Conservation (phyloP, 2,113 vertebrate species). For the Nesogale talazaci region DNA sequence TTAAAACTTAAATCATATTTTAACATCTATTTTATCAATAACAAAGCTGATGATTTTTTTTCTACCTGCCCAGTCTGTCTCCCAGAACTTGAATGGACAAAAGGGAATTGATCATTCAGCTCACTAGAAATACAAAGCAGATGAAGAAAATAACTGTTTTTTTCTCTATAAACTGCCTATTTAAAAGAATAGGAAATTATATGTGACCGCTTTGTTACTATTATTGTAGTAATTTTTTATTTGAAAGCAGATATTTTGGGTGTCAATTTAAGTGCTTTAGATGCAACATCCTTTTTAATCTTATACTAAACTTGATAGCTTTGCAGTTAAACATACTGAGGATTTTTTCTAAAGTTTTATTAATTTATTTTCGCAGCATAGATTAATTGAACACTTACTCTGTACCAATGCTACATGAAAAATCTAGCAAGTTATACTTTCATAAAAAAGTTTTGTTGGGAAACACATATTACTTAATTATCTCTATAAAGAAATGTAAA, state of each 20-base stretch:
- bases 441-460: neutral
- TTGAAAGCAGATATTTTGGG: neutral
- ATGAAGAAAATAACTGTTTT: neutral
- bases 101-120: neutral
- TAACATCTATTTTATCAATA: neutral
- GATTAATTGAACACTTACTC: neutral
- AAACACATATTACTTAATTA: neutral
- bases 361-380: neutral
- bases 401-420: neutral
- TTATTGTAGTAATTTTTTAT: neutral
- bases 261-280: neutral
- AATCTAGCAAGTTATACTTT: neutral
- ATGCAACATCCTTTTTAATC: neutral
- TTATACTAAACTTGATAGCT: neutral
- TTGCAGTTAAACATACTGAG: neutral
- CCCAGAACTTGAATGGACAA: neutral
- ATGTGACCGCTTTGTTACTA: neutral
- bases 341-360: neutral
- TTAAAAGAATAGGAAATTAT: neutral
- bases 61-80: neutral
- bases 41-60: neutral
- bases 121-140: neutral
- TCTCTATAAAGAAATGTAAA: neutral
- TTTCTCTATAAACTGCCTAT: neutral
- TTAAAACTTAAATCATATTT: neutral